A percentile compares a stretch with the other conserved stretches of the same genome.
phyloP scores from a whole-genome alignment of 2,888 invertebrate species.

The Baccha elongata region DNA sequence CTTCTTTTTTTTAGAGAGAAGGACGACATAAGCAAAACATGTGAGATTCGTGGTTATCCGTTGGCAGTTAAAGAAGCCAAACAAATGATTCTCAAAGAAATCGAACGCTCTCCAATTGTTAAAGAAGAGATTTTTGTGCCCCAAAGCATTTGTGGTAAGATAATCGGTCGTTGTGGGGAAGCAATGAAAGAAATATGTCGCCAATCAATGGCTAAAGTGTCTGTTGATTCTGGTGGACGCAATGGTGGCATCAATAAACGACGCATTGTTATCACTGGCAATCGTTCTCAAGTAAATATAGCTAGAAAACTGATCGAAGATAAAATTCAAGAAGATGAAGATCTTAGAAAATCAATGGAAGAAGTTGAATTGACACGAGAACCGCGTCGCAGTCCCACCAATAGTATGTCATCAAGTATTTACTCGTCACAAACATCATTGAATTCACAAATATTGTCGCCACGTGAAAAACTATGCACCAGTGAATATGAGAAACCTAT shows the following conservation, averaged over 20 bases:
- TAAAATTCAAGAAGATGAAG: conserved; percentile 85
- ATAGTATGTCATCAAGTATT: conserved; percentile 80
- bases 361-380: conserved; percentile 83
- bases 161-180: conserved; percentile 90
- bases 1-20: conserved; percentile 82
- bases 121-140: conserved; percentile 88
- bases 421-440: conserved; percentile 81
- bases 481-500: conserved; percentile 85
- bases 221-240: conserved; percentile 83
- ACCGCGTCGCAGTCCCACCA: conserved; percentile 83
- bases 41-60: conserved; percentile 87
- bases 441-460: conserved; percentile 78
- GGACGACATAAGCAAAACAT: conserved; percentile 85
- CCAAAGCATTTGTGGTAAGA: conserved; percentile 86
- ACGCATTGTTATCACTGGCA: conserved; percentile 85
- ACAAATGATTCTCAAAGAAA: conserved; percentile 86
- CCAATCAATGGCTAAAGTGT: conserved; percentile 88
- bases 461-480: conserved; percentile 79
- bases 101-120: conserved; percentile 87
- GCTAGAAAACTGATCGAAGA: conserved; percentile 89
- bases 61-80: conserved; percentile 89
- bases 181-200: conserved; percentile 88
- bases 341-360: conserved; percentile 82
- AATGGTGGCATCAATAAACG: conserved; percentile 78
- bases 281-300: conserved; percentile 88